Conservation (phyloP, 1,140 invertebrate genomes). For the Caenorhabditis tropicalis region DNA sequence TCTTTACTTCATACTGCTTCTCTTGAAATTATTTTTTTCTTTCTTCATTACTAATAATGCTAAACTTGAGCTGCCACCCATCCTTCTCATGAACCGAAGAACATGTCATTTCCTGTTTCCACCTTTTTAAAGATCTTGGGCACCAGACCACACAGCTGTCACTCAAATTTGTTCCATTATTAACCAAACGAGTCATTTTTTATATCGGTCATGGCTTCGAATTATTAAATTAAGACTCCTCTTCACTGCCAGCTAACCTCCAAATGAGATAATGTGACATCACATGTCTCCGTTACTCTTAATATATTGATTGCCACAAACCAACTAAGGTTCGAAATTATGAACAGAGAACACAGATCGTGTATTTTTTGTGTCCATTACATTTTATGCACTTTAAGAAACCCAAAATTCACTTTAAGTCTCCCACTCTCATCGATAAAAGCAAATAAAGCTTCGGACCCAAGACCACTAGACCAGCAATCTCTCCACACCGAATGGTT, state of each 20-base stretch:
- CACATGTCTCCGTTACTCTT: not conserved
- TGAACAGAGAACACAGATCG: not conserved
- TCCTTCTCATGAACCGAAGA: not conserved
- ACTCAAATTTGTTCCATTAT: not conserved
- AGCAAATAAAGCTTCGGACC: not conserved
- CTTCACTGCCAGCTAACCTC: not conserved
- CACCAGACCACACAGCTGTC: not conserved
- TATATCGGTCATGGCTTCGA: not conserved
- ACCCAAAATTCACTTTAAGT: not conserved
- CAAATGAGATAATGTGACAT: constrained; percentile 6
- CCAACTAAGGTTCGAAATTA: not conserved
- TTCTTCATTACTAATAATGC: not conserved
- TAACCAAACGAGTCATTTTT: not conserved
- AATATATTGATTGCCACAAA: constrained; percentile 11
- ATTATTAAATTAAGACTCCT: not conserved
- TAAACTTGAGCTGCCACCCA: not conserved
- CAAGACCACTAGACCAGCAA: not conserved
- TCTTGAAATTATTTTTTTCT: not conserved
- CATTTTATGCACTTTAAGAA: not conserved
- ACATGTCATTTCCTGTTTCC: not conserved
- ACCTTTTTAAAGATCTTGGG: not conserved
- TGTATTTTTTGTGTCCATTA: not conserved
- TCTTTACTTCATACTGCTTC: not conserved
- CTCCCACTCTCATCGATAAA: not conserved
- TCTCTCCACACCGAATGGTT: not conserved